Percentiles rank a stretch among this genome's conserved stretches.
phyloP scores from a whole-genome alignment of 2,113 vertebrate genomes.

The Rhea americana region DNA sequence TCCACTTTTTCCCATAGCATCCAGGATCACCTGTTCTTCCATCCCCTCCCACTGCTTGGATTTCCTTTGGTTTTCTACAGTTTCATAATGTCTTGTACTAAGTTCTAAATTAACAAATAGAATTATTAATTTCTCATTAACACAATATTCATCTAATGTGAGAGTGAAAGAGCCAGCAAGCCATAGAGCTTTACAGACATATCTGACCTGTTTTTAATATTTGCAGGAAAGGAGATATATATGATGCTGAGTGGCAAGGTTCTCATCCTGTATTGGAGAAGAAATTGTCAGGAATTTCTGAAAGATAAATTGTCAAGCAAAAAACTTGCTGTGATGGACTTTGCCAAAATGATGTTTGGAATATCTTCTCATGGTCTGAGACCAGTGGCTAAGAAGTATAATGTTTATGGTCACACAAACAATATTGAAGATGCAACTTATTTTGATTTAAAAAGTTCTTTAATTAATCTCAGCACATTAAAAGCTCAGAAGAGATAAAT shows the following conservation, averaged over 20 bases:
- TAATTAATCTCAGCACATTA: background rate
- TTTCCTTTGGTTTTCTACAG: background rate
- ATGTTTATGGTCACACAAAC: background rate
- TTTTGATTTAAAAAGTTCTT: background rate
- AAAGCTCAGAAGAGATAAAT: background rate
- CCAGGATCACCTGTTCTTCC: background rate
- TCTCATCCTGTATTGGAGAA: background rate
- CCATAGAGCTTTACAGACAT: background rate
- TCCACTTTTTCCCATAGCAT: background rate
- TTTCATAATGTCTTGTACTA: background rate
- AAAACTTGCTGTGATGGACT: background rate
- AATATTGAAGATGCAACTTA: background rate
- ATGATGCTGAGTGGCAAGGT: background rate
- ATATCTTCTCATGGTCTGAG: background rate
- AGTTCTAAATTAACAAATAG: background rate
- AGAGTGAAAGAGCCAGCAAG: background rate
- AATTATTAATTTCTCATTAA: background rate
- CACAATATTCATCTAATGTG: background rate
- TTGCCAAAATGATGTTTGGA: background rate
- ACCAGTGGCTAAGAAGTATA: background rate
- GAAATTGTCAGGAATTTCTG: background rate
- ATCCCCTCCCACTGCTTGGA: background rate
- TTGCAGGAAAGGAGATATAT: background rate
- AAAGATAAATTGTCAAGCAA: background rate
- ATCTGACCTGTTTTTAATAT: background rate